These are phyloP conservation scores for Corvus cornix DNA, from an alignment of 2,113 vertebrate genomes.

Conservation along the genomic window DNA sequence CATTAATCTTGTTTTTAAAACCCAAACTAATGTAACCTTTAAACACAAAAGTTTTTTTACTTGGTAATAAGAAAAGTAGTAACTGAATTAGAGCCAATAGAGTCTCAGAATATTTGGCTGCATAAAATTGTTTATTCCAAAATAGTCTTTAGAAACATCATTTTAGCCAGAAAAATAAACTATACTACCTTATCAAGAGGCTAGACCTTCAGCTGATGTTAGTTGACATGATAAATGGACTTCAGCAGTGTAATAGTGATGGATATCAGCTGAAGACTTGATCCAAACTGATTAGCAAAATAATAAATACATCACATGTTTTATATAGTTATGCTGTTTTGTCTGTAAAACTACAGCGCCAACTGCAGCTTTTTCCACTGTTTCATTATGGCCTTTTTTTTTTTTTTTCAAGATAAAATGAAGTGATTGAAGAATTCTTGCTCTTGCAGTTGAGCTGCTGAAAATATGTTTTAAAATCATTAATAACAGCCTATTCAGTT, in stretches of 20 bases:
- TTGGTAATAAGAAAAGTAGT: background rate
- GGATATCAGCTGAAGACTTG: background rate
- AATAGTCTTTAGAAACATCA: background rate
- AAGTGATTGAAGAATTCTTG: background rate
- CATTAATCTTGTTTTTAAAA: background rate
- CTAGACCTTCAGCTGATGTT: background rate
- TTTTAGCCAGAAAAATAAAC: background rate
- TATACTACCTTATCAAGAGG: background rate
- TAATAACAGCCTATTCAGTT: background rate
- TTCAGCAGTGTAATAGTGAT: background rate
- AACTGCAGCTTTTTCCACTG: background rate
- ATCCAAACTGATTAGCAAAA: background rate
- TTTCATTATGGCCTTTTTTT: background rate
- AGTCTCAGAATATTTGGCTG: background rate
- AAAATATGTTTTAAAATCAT: background rate
- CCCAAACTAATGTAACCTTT: background rate
- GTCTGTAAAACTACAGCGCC: background rate
- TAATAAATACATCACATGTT: background rate
- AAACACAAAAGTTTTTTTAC: background rate
- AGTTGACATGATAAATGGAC: background rate
- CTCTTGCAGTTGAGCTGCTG: background rate
- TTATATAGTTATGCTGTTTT: background rate
- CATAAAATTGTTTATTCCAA: background rate
- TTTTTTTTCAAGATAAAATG: background rate
- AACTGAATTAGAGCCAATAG: background rate